phyloP scores from a whole-genome alignment of 1,140 invertebrate genomes.

The Drosophila micromelanica region DNA sequence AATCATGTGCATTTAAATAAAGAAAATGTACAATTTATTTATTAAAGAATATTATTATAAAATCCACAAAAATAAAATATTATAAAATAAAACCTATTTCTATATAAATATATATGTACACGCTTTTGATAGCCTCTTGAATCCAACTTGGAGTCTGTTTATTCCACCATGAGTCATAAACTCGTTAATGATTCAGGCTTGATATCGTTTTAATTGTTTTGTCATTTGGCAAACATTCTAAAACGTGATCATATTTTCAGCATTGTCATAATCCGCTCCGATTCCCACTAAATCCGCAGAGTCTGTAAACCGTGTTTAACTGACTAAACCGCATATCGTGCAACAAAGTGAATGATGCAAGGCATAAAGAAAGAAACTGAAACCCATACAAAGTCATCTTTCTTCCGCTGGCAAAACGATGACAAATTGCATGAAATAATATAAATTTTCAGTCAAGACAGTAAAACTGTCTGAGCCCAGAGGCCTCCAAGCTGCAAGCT shows the following conservation, averaged over 20 bases:
- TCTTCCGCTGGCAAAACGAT: slow-evolving; percentile 77
- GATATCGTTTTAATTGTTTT: slow-evolving; percentile 50
- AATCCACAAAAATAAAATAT: no score
- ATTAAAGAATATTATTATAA: no score
- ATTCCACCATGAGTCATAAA: slow-evolving; percentile 6
- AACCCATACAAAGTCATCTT: slow-evolving; percentile 66
- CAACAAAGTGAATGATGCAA: slow-evolving; percentile 45
- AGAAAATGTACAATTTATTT: no score
- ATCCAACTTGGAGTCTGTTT: not conserved
- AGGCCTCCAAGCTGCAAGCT: slow-evolving; percentile 15
- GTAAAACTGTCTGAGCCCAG: slow-evolving; percentile 70
- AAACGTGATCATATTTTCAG: slow-evolving; percentile 45
- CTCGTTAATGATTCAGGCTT: slow-evolving; percentile 33
- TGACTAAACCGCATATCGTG: slow-evolving; percentile 29
- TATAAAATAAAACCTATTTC: no score
- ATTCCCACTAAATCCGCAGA: slow-evolving; percentile 28
- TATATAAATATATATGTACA: not conserved
- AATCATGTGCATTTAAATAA: no score
- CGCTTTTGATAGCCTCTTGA: not conserved
- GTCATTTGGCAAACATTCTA: slow-evolving; percentile 37
- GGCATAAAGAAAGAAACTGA: slow-evolving; percentile 13
- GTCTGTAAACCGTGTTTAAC: slow-evolving; percentile 6
- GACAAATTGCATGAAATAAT: slow-evolving; percentile 82
- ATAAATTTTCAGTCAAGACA: slow-evolving; percentile 80
- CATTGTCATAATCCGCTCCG: slow-evolving; percentile 30